Evolutionary conservation across 2,888 invertebrate species (phyloP), one percentile per base, ranked within the genome.

Genomic region (Cheilosia scutellata): DNA sequence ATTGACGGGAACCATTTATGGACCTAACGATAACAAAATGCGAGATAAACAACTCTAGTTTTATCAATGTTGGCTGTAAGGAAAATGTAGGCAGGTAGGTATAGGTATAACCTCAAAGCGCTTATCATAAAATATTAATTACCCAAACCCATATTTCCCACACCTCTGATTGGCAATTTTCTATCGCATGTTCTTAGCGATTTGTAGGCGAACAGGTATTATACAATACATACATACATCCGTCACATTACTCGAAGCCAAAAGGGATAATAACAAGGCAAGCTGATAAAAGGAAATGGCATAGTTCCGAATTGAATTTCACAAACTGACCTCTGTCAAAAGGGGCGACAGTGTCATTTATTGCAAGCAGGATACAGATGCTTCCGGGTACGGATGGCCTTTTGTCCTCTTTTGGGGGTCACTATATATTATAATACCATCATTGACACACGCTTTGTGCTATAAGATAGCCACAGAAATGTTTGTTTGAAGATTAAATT

Each of bases 271-370:
- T 68, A 55, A 44, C 40, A 37, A 37, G 37, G 6, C 9, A 37
- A 4, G 31, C 44, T 68, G 55, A 44, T 44, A 57, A 57, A 55
- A 68, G 55, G 55, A 57, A 57, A 42, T 31, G 68, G 44, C 33
- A 33, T 68, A 44, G 55, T 31, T 44, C 25, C 42, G 68, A 44
- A 44, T 57, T 68, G 55, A 57, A 68, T 68, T 33, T 57, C 55
- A 68, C 27, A 44, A 47, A 58, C 47, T 71, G 47, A 58, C 70
- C 70, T 71, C n/a, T 58, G 58, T 58, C 70, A 71, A 49, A 71
- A 47, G 58, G 49, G 37, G 58, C 37, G 70, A 58, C 70, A 58
- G 49, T 16, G 47, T 27, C 70, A 71, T 58, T 71, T 71, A 71
- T 71, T 71, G 49, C 40, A 58, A 68, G 20, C 55, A 53, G 27